Evolutionary conservation across 1,140 invertebrate species (phyloP), one percentile per base, ranked within the genome.

Genomic region (Conus ventricosus): DNA sequence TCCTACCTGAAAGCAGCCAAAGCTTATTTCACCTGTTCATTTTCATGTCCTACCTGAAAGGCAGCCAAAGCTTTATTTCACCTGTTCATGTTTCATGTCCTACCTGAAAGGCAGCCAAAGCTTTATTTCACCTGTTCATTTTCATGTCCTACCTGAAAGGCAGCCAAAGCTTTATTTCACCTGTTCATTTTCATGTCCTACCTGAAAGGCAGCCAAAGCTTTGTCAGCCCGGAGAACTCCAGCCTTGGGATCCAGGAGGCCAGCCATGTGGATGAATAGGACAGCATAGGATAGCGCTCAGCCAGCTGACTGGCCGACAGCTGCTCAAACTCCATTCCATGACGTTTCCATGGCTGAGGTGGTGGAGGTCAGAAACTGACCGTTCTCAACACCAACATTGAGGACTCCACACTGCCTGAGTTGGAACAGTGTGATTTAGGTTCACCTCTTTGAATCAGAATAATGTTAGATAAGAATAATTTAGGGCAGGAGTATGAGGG

Each of bases 181-280:
- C 39, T 39, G 39, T 39, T 39, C 39, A 39, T 3, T 39, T 39
- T 39, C 39, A 39, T 39, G 39, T 39, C 20, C 13, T 7, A 95
- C 94, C 92, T 95, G 94, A 84, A 92, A 92, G 53, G 94, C 92
- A 53, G 57, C 51, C 25, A 95, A 85, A 51, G 92, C 91, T 86
- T 93, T 94, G 71, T 95, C 93, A 10, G 94, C 93, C 54, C 88
- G 89, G 13, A 95, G 88, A 20, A 94, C 89, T 0, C 94, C 94
- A 8, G 92, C 94, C n/a, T 90, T 90, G 20, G 89, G 71, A 81
- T 95, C 94, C 5, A 92, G 89, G 23, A 94, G 85, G 67, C 85
- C 93, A 10, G 55, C 85, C 60, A 83, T 90, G 13, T 88, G 86
- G 88, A 80, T 5, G 91, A 88, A 82, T 91, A 92, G 7, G 39